phyloP scores from a whole-genome alignment of 2,888 invertebrate species.

The Pammene aurita region DNA sequence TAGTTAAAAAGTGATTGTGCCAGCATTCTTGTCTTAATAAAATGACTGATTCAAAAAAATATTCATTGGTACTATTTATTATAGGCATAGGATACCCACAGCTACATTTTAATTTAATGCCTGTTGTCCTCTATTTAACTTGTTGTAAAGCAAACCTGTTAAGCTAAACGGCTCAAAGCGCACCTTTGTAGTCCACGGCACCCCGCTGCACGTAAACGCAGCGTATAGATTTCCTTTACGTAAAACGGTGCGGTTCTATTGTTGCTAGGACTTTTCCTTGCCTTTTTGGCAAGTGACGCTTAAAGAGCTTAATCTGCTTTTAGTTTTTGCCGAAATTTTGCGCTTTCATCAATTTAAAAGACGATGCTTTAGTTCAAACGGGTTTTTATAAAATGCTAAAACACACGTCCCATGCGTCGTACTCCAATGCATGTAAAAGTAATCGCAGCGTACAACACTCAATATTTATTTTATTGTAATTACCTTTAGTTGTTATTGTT shows the following conservation, averaged over 20 bases:
- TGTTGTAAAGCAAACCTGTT: conserved; percentile 1
- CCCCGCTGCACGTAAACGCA: conserved; percentile 24
- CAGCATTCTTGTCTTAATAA: too few relatives aligned
- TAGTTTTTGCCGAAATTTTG: background rate
- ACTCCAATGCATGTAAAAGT: too few relatives aligned
- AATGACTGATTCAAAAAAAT: too few relatives aligned
- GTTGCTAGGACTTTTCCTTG: conserved; percentile 16
- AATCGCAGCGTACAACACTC: too few relatives aligned
- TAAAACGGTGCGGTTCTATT: conserved; percentile 27
- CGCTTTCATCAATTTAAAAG: background rate
- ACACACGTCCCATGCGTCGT: too few relatives aligned
- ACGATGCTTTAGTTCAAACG: background rate
- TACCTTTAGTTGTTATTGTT: too few relatives aligned
- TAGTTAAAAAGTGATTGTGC: too few relatives aligned
- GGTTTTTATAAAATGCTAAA: too few relatives aligned
- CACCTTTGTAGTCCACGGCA: conserved; percentile 38
- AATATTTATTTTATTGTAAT: too few relatives aligned
- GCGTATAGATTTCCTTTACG: conserved; percentile 37
- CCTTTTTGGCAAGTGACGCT: conserved; percentile 22
- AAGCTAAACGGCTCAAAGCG: conserved; percentile 36
- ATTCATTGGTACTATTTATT: too few relatives aligned
- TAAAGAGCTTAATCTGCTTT: background rate
- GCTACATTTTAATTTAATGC: background rate
- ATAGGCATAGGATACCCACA: too few relatives aligned
- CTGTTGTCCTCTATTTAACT: background rate